A percentile compares a stretch with the other conserved stretches of the same genome.
Evolutionary conservation across 2,113 vertebrate genomes (phyloP).

Genomic region (Athene cunicularia): DNA sequence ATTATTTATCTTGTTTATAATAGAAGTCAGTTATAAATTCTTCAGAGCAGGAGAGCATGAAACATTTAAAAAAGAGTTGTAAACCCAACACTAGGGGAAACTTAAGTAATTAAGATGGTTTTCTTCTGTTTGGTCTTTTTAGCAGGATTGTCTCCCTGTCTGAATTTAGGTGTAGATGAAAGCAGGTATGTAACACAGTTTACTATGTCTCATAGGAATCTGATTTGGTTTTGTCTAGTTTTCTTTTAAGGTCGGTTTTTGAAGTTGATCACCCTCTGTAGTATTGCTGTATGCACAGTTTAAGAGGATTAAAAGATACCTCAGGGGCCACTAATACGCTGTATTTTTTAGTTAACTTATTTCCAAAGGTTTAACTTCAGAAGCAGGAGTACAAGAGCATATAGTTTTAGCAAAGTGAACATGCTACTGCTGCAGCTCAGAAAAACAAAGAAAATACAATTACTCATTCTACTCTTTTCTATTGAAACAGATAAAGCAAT

Average conservation of each 20-base stretch:
- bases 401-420: not conserved
- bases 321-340: not conserved
- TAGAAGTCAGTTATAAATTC: not conserved
- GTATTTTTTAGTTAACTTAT: not conserved
- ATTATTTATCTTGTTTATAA: not conserved
- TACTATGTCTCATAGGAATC: not conserved
- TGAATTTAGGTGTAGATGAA: not conserved
- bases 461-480: not conserved
- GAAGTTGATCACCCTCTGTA: not conserved
- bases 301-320: not conserved
- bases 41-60: not conserved
- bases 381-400: not conserved
- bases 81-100: not conserved
- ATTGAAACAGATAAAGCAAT: not conserved
- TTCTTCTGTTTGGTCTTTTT: not conserved
- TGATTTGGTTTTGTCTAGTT: not conserved
- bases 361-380: not conserved
- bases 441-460: not conserved
- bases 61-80: not conserved
- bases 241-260: slow-evolving; percentile 5
- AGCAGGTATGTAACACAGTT: not conserved
- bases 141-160: not conserved
- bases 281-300: not conserved
- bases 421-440: not conserved
- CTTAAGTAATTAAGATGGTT: not conserved